Percentiles rank a stretch among this genome's conserved stretches.
Conservation (phyloP, 2,888 invertebrate species). For the Coelinius sp. region DNA sequence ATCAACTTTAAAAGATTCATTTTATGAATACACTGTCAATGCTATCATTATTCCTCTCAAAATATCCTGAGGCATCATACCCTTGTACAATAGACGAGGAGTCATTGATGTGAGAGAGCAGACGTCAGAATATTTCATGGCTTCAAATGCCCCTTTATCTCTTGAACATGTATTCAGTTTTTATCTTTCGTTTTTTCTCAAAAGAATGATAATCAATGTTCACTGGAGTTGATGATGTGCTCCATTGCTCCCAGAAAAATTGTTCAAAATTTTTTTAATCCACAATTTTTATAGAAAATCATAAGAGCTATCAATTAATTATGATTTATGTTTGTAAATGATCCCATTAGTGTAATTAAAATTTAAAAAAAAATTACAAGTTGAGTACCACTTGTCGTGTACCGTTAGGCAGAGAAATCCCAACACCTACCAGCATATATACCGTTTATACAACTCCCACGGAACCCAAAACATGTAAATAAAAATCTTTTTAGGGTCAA, state of each 20-base stretch:
- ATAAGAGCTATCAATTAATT: too few species aligned
- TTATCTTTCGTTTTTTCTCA: too few species aligned
- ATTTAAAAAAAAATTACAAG: constrained; percentile 2
- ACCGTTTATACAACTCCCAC: constrained; percentile 10
- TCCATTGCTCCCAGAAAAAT: too few species aligned
- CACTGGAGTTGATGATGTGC: too few species aligned
- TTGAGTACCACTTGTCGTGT: constrained; percentile 12
- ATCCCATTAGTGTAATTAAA: neutral
- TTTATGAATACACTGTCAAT: neutral
- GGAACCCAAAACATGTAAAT: neutral
- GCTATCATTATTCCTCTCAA: neutral
- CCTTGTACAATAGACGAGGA: neutral
- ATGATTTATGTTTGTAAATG: neutral
- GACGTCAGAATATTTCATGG: neutral
- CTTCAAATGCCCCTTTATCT: neutral
- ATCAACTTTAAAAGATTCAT: neutral
- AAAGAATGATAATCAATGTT: too few species aligned
- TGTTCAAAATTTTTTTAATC: too few species aligned
- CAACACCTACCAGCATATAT: neutral
- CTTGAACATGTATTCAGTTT: neutral
- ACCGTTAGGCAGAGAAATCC: constrained; percentile 11
- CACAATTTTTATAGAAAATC: too few species aligned
- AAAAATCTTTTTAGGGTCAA: neutral
- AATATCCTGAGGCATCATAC: neutral
- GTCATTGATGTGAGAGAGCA: neutral